Evolutionary conservation across 2,888 invertebrate genomes (phyloP), one percentile per base, ranked within the genome.

Genomic region (Acleris sparsana): DNA sequence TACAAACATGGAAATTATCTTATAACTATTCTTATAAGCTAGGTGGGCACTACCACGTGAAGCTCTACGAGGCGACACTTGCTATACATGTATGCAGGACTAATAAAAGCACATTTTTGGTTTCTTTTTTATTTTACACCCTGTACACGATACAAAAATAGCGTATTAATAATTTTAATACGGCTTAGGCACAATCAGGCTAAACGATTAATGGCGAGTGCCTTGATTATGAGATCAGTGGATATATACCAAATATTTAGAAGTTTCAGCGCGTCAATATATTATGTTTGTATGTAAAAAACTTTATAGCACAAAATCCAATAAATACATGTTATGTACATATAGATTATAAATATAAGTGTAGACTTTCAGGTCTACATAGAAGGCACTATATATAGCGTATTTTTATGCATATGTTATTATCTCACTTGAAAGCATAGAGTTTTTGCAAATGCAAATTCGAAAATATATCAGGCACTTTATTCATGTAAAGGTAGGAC

Each of bases 61-160:
- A 78, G 78, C 84, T 80, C 82, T 86, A 87, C 76, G 82, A 91
- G 91, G 91, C 91, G 90, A 90, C 85, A 83, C 78, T 85, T 86
- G 83, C 86, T 83, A 83, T 77, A 81, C 78, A 84, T 79, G 71
- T 74, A 78, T 78, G 80, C 80, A 79, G 80, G 81, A 86, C 86
- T 66, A 66, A 46, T 89, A 90, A 90, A 92, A 91, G 91, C 91
- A 89, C 86, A 86, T 69, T 87, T 85, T 92, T 92, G 92, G 91
- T 91, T 92, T 88, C 91, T 29, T 65, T 63, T 62, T 87, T 83
- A 78, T 83, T 83, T 78, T 86, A 88, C 91, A 92, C 91, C 91
- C 92, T 92, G 92, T 92, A 91, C 90, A 91, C 80, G 74, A 82
- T 89, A 92, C 86, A 87, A 90, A 91, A 91, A 90, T 90, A 90